Conservation (phyloP, 2,797 vertebrate species). For the Manis pentadactyla region DNA sequence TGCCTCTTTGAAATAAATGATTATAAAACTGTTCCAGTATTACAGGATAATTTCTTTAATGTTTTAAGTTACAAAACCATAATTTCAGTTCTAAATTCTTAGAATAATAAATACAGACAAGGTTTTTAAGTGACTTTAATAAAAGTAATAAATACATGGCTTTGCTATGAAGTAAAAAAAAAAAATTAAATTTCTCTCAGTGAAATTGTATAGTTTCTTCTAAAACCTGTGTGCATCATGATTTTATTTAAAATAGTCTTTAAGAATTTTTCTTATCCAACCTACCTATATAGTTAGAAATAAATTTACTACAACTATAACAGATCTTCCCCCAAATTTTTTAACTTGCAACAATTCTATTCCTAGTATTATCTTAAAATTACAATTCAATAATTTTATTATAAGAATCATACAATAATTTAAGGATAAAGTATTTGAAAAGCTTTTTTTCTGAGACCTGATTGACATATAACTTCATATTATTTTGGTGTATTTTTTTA, state of each 20-base stretch:
- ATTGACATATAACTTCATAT: background rate
- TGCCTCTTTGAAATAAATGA: background rate
- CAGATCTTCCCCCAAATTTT: background rate
- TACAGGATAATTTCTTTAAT: background rate
- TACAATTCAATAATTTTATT: background rate
- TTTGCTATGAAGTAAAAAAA: background rate
- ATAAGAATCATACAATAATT: background rate
- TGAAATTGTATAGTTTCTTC: background rate
- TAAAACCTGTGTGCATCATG: background rate
- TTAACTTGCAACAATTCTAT: background rate
- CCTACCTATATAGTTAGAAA: background rate
- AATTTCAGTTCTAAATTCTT: background rate
- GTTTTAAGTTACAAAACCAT: background rate
- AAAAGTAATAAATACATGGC: background rate
- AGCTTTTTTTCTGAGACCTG: background rate
- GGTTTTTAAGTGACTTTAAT: background rate
- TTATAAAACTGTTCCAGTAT: background rate
- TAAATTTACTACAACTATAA: background rate
- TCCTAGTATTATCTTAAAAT: background rate
- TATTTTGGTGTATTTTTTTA: background rate
- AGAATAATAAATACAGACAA: background rate
- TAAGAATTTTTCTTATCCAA: constrained; percentile 24
- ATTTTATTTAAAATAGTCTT: background rate
- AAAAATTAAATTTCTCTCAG: background rate
- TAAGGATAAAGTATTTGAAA: background rate